A percentile compares a stretch with the other conserved stretches of the same genome.
Conservation (phyloP, 2,888 invertebrate genomes). For the Andrena hattorfiana region DNA sequence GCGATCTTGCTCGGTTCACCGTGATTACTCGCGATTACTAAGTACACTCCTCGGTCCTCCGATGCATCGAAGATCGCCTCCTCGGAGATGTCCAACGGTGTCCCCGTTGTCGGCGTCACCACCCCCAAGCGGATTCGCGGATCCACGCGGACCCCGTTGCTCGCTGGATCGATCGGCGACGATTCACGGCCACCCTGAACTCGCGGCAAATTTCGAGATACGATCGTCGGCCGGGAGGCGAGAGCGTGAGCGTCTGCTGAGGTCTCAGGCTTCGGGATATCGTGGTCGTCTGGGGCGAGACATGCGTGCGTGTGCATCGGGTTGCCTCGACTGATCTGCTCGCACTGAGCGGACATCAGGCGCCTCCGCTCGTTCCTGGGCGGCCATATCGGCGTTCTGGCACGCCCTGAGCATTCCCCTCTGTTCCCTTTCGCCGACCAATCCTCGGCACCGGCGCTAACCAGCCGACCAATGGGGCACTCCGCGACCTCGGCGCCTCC, state of each 20-base stretch:
- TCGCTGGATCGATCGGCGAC: not conserved
- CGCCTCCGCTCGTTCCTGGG: slow-evolving; percentile 71
- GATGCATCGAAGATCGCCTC: not conserved
- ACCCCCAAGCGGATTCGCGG: not conserved
- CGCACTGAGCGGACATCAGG: slow-evolving; percentile 63
- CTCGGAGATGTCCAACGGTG: not conserved
- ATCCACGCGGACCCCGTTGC: not conserved
- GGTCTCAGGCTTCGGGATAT: slow-evolving; percentile 25
- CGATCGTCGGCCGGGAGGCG: not conserved
- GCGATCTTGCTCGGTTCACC: not conserved
- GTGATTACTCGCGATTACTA: not conserved
- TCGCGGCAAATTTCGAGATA: slow-evolving; percentile 14
- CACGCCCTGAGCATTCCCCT: slow-evolving; percentile 78
- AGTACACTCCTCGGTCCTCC: not conserved
- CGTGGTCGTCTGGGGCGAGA: slow-evolving; percentile 39
- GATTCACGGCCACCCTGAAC: not conserved
- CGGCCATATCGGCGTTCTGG: slow-evolving; percentile 81
- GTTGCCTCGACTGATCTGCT: slow-evolving; percentile 79
- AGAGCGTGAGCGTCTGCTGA: not conserved
- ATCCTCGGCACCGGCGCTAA: slow-evolving; percentile 68
- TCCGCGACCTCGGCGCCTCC: slow-evolving; percentile 66
- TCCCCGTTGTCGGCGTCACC: not conserved
- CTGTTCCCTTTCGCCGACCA: slow-evolving; percentile 64
- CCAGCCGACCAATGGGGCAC: slow-evolving; percentile 62
- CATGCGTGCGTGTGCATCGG: slow-evolving; percentile 70